These are phyloP conservation scores for Atherix ibis DNA, from an alignment of 2,888 invertebrate genomes.

Conservation along the genomic window DNA sequence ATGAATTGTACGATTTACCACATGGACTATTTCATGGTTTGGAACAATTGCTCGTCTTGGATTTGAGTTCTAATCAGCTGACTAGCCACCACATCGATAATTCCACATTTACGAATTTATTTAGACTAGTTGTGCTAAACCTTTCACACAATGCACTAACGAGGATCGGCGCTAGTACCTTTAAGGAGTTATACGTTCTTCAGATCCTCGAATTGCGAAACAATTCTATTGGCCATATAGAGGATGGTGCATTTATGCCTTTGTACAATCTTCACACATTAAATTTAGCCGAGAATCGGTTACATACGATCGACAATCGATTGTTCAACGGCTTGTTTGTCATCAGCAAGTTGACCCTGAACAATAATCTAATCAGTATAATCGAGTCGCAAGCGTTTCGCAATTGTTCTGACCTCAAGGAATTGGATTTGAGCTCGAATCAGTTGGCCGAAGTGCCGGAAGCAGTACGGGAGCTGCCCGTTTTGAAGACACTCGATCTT, in stretches of 20 bases:
- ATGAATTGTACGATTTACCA: slow-evolving; percentile 67
- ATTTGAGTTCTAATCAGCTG: slow-evolving; percentile 70
- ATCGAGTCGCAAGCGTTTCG: slow-evolving; percentile 69
- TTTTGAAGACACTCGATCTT: slow-evolving; percentile 75
- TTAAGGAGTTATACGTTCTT: slow-evolving; percentile 72
- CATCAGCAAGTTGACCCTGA: slow-evolving; percentile 66
- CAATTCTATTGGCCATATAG: slow-evolving; percentile 76
- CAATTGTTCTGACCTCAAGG: slow-evolving; percentile 76
- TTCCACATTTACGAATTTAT: slow-evolving; percentile 69
- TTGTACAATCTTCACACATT: slow-evolving; percentile 78
- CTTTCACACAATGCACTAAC: slow-evolving; percentile 74
- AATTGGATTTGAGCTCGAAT: slow-evolving; percentile 77
- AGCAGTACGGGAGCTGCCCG: slow-evolving; percentile 62
- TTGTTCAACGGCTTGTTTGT: slow-evolving; percentile 73
- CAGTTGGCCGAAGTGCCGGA: slow-evolving; percentile 66
- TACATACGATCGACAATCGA: slow-evolving; percentile 65
- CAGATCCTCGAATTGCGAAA: slow-evolving; percentile 74
- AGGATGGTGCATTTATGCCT: slow-evolving; percentile 74
- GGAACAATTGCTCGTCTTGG: slow-evolving; percentile 68
- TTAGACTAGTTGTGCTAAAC: slow-evolving; percentile 70
- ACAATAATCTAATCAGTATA: slow-evolving; percentile 67
- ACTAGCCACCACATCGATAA: slow-evolving; percentile 73
- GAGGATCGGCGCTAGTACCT: slow-evolving; percentile 65
- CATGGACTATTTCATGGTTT: slow-evolving; percentile 69
- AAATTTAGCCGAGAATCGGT: slow-evolving; percentile 73